Evolutionary conservation across 1,140 invertebrate genomes (phyloP), one percentile per base, ranked within the genome.

Genomic region (Rhizoglyphus robini): DNA sequence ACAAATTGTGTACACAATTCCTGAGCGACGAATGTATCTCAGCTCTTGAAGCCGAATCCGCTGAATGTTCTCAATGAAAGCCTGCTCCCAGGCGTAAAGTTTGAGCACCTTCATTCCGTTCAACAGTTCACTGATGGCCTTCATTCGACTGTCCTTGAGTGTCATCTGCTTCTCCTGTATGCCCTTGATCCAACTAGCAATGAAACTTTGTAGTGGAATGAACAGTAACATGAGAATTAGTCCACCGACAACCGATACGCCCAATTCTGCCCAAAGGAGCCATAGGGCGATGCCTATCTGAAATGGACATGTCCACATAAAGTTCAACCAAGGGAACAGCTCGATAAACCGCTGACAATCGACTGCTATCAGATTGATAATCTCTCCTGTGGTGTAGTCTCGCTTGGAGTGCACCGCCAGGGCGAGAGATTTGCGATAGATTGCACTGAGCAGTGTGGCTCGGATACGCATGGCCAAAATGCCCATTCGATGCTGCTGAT

Each of bases 201-300:
- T 71, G 13, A 75, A 27, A 20, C 68, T 73, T 72, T 81, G 81
- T 30, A 81, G n/a, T n/a, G n/a, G n/a, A n/a, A n/a, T n/a, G n/a
- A n/a, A n/a, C n/a, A n/a, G n/a, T n/a, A n/a, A n/a, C n/a, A 97
- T 93, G 4, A 96, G 87, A 54, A 85, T 86, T 27, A 97, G 77
- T 41, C 91, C 92, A 36, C 92, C 87, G 2, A 97, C 76, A 5
- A 94, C 90, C 0, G 91, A 87, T 0, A 86, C 83, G 1, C 93
- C 34, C n/a, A n/a, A n/a, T n/a, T n/a, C n/a, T n/a, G n/a, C n/a
- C n/a, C n/a, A n/a, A n/a, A n/a, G n/a, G n/a, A 79, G 70, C 66
- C 67, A 73, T 1, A 79, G 49, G n/a, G 76, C 63, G 0, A 75
- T 62, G 11, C 63, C 30, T 23, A 76, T 68, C 64, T 76, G 68